A percentile compares a stretch with the other conserved stretches of the same genome.
phyloP scores from a whole-genome alignment of 2,888 invertebrate genomes.

The Bhutanitis thaidina region DNA sequence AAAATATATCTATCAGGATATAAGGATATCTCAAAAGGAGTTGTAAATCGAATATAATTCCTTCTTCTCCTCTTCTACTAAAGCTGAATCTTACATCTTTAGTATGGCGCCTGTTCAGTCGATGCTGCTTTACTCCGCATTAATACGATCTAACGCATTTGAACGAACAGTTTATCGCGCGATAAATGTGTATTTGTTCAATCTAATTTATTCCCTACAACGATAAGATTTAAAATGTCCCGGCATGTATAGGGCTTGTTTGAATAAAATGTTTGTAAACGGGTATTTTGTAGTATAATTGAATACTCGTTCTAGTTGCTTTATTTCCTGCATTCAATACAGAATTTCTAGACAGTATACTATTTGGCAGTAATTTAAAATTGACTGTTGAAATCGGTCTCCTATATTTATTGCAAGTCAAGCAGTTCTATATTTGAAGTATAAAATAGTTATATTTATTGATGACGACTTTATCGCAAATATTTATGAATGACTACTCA shows the following conservation, averaged over 20 bases:
- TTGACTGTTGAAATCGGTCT: conserved; percentile 41
- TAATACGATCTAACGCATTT: too few relatives aligned
- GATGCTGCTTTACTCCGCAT: too few relatives aligned
- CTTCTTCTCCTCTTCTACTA: too few relatives aligned
- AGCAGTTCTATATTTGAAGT: conserved; percentile 24
- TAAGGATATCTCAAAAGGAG: too few relatives aligned
- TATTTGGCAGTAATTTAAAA: conserved; percentile 57
- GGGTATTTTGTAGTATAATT: conserved; percentile 49
- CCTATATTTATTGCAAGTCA: conserved; percentile 40
- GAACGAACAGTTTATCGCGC: too few relatives aligned
- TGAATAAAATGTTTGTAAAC: conserved; percentile 50
- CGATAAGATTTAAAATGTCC: conserved; percentile 24
- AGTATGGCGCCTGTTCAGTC: too few relatives aligned
- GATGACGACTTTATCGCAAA: conserved; percentile 45
- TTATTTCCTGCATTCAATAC: conserved; percentile 46
- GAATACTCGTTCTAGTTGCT: conserved; percentile 42
- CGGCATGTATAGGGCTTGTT: conserved; percentile 31
- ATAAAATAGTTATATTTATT: conserved; percentile 37
- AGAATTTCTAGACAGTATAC: conserved; percentile 50
- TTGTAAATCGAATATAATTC: too few relatives aligned
- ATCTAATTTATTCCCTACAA: conserved; percentile 31
- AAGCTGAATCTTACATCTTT: too few relatives aligned
- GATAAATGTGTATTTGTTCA: conserved; percentile 14
- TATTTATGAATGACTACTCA: conserved; percentile 52
- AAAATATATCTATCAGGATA: too few relatives aligned